Conservation (phyloP, 1,140 invertebrate species). For the Augochlora pura region DNA sequence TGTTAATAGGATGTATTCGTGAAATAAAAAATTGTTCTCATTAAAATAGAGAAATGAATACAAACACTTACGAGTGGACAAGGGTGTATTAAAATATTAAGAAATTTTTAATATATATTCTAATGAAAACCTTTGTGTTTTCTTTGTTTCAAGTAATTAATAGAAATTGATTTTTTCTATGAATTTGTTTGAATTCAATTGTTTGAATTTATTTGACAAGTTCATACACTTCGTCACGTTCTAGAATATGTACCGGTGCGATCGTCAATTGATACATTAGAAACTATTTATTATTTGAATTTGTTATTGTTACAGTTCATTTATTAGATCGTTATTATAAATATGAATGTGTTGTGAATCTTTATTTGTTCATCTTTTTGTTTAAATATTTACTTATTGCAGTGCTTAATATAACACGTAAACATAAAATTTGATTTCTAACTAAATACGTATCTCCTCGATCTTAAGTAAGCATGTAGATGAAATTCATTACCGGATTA, state of each 20-base stretch:
- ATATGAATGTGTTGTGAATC: background rate
- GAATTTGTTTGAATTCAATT: background rate
- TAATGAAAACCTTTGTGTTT: background rate
- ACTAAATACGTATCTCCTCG: too few relatives aligned
- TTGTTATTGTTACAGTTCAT: background rate
- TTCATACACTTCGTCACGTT: too few relatives aligned
- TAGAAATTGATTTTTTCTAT: background rate
- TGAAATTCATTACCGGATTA: too few relatives aligned
- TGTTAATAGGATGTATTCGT: background rate
- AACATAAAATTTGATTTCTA: background rate
- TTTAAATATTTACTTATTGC: background rate
- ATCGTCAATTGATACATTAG: conserved; percentile 14
- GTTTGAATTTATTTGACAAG: background rate
- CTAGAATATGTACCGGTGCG: conserved; percentile 9
- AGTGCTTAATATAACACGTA: background rate
- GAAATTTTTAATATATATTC: background rate
- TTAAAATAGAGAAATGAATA: background rate
- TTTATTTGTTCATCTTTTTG: background rate
- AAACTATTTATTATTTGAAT: background rate
- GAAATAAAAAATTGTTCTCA: background rate
- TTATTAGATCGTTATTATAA: background rate
- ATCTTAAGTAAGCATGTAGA: too few relatives aligned
- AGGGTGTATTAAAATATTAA: background rate
- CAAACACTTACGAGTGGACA: too few relatives aligned
- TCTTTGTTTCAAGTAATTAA: background rate